Evolutionary conservation across 2,888 invertebrate species (phyloP).

Genomic region (Platerodrilus igneus): DNA sequence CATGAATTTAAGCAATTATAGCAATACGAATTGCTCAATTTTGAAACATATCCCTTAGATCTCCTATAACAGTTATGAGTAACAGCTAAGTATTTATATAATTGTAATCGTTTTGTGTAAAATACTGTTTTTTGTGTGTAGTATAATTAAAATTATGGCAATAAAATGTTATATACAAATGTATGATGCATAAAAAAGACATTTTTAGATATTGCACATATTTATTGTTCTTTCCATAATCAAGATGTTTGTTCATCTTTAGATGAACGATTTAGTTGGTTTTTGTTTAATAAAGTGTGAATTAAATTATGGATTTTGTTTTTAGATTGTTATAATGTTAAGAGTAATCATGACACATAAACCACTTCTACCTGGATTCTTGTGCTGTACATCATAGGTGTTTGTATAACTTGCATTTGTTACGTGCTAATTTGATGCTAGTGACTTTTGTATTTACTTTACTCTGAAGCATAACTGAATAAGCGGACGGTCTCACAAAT

Average conservation of each 20-base stretch:
- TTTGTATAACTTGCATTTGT: too few relatives aligned
- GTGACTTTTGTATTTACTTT: too few relatives aligned
- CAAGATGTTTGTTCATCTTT: slow-evolving; percentile 46
- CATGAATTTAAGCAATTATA: slow-evolving; percentile 1
- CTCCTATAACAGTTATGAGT: slow-evolving; percentile 31
- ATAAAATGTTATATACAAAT: slow-evolving; percentile 25
- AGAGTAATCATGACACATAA: too few relatives aligned
- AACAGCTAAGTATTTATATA: slow-evolving; percentile 41
- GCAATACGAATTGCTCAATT: slow-evolving; percentile 18
- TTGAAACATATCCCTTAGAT: slow-evolving; percentile 18
- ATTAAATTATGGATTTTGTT: too few relatives aligned
- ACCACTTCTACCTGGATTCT: too few relatives aligned
- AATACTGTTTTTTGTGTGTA: slow-evolving; percentile 29
- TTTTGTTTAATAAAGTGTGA: slow-evolving; percentile 49
- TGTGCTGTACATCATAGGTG: too few relatives aligned
- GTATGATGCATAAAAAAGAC: slow-evolving; percentile 38
- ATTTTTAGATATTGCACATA: slow-evolving; percentile 46
- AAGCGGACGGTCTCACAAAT: too few relatives aligned
- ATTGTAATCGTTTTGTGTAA: slow-evolving; percentile 37
- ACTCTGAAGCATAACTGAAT: too few relatives aligned
- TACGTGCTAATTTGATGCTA: too few relatives aligned
- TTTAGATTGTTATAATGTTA: too few relatives aligned
- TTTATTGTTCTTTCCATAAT: slow-evolving; percentile 48
- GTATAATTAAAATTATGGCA: slow-evolving; percentile 25
- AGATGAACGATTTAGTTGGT: slow-evolving; percentile 47